Conservation (phyloP, 2,113 vertebrate genomes). For the Apodemus speciosus region DNA sequence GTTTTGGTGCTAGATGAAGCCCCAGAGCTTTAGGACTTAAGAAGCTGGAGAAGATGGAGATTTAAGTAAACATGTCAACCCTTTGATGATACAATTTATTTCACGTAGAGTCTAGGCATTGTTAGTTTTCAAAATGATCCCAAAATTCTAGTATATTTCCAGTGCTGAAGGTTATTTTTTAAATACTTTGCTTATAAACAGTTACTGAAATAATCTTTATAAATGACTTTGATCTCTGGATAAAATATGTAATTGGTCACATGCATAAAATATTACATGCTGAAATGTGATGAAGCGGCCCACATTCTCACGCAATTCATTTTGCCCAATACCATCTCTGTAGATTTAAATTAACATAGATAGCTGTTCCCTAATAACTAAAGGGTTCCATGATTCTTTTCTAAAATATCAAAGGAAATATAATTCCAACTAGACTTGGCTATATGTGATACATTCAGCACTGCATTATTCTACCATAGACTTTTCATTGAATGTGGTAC, state of each 20-base stretch:
- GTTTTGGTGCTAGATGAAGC: conserved; percentile 17
- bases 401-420: conserved; percentile 33
- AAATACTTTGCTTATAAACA: background rate
- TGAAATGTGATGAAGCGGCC: conserved; percentile 12
- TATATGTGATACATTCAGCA: background rate
- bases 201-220: conserved; percentile 46
- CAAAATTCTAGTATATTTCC: background rate
- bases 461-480: background rate
- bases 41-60: background rate
- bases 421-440: background rate
- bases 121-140: conserved; percentile 2
- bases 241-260: background rate
- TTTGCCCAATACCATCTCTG: background rate
- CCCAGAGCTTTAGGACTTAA: background rate
- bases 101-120: background rate
- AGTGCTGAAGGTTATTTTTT: background rate
- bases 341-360: conserved; percentile 30
- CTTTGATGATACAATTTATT: background rate
- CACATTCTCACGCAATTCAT: background rate
- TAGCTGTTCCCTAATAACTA: background rate
- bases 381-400: background rate
- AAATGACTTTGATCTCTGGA: background rate
- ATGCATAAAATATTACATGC: background rate
- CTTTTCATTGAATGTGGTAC: background rate
- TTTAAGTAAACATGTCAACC: background rate